These are phyloP conservation scores for Sycophaga agraensis DNA, from an alignment of 1,140 invertebrate genomes.

Conservation along the genomic window DNA sequence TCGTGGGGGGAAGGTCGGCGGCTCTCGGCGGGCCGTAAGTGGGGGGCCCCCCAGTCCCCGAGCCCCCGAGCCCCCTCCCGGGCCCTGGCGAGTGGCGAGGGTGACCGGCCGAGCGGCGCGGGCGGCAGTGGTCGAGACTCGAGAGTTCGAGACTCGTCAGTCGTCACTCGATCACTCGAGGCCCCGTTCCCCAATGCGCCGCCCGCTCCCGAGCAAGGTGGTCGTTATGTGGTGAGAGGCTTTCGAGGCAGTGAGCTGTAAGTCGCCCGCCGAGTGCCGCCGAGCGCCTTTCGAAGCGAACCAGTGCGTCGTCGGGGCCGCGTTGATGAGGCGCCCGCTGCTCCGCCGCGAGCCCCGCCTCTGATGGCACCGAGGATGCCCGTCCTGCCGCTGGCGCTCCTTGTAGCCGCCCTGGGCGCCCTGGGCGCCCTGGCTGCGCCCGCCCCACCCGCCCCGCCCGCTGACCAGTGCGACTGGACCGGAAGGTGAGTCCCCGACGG, in stretches of 20 bases:
- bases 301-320: constrained; percentile 7
- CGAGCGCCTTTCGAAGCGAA: background rate
- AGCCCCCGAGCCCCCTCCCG: background rate
- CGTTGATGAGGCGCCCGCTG: background rate
- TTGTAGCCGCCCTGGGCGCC: background rate
- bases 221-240: too few species aligned
- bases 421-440: constrained; percentile 34
- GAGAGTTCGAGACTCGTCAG: too few species aligned
- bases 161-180: too few species aligned
- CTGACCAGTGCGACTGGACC: constrained; percentile 55
- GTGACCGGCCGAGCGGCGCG: too few species aligned
- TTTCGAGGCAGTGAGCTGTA: too few species aligned
- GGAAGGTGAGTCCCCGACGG: constrained; percentile 47
- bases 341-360: background rate
- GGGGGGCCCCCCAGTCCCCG: too few species aligned
- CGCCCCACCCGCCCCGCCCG: constrained; percentile 41
- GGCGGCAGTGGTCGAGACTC: too few species aligned
- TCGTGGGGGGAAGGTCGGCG: too few species aligned
- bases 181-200: too few species aligned
- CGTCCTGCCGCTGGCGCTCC: background rate
- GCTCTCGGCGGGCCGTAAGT: too few species aligned
- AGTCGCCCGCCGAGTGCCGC: background rate
- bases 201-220: too few species aligned
- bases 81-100: fast-evolving
- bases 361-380: background rate